Evolutionary conservation across 1,140 invertebrate species (phyloP), one percentile per base, ranked within the genome.

Genomic region (Acromyrmex echinatior): DNA sequence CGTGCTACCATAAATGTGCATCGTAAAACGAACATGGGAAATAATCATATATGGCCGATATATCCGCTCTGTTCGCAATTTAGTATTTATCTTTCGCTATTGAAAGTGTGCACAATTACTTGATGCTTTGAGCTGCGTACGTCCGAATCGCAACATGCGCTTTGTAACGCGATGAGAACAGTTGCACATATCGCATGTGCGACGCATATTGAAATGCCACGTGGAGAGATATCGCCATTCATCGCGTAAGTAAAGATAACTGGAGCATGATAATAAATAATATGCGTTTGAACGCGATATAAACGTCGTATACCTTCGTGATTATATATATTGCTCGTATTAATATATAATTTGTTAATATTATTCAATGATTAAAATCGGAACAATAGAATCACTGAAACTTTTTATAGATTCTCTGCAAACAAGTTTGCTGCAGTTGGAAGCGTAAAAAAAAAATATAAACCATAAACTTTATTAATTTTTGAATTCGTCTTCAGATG

Each of bases 211-310:
- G 56, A 76, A 84, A 76, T n/a, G 45, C 70, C 18, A 25, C 12
- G 18, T n/a, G n/a, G 56, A 58, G 68, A 82, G 68, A 82, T 73
- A 82, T 82, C 80, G 35, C 39, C 70, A 84, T 58, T 84, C 53
- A 84, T 76, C 70, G 56, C 25, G 39, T 76, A 74, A 84, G 80
- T 63, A 31, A 58, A 84, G 80, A 84, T 84, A 84, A 76, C 56
- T 76, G 18, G 56, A 76, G 39, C 56, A 56, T 39, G 80, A 84
- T 84, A 84, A 84, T 76, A 76, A 84, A 84, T 84, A 84, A 84
- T 76, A 84, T 76, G 56, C 31, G 18, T 25, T 84, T 62, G 18
- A 63, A 62, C 12, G 53, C 25, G n/a, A 39, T 39, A 18, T 35
- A 74, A 63, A 74, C 51, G 45, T 62, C 70, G 39, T 31, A 74